Evolutionary conservation across 2,797 vertebrate species (phyloP).

Genomic region (Tokudaia muenninki): DNA sequence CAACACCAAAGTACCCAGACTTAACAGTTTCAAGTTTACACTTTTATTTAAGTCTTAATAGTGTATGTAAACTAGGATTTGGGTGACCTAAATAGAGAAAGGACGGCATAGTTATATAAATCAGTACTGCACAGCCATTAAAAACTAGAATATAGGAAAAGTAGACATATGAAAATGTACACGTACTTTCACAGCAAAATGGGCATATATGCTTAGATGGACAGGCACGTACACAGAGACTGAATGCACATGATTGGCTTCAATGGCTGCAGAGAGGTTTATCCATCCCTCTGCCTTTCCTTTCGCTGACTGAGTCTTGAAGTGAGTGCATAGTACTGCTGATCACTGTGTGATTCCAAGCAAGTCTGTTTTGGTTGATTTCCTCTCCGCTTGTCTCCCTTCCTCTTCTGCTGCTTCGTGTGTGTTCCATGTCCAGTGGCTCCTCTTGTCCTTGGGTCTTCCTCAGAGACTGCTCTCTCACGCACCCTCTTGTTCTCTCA

Average conservation of each 20-base stretch:
- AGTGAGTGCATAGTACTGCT: background rate
- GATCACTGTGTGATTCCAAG: background rate
- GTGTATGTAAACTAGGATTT: too few relatives aligned
- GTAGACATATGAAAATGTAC: background rate
- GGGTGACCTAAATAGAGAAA: background rate
- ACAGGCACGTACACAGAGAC: background rate
- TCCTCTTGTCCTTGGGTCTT: background rate
- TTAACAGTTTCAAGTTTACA: constrained; percentile 28
- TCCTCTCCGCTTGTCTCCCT: background rate
- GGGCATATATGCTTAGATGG: background rate
- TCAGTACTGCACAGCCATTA: constrained; percentile 25
- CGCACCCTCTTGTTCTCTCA: too few relatives aligned
- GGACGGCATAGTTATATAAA: background rate
- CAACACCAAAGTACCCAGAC: background rate
- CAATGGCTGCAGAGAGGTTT: background rate
- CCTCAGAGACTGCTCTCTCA: background rate
- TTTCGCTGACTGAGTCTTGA: background rate
- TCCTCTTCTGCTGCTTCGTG: accelerated
- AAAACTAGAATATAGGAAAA: background rate
- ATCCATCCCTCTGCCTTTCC: background rate
- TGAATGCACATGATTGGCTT: background rate
- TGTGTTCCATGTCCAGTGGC: background rate
- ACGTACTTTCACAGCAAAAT: constrained; percentile 40
- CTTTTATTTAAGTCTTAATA: background rate
- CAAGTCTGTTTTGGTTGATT: background rate